Evolutionary conservation across 2,797 vertebrate genomes (phyloP), one percentile per base, ranked within the genome.

Genomic region (Podarcis lilfordi): DNA sequence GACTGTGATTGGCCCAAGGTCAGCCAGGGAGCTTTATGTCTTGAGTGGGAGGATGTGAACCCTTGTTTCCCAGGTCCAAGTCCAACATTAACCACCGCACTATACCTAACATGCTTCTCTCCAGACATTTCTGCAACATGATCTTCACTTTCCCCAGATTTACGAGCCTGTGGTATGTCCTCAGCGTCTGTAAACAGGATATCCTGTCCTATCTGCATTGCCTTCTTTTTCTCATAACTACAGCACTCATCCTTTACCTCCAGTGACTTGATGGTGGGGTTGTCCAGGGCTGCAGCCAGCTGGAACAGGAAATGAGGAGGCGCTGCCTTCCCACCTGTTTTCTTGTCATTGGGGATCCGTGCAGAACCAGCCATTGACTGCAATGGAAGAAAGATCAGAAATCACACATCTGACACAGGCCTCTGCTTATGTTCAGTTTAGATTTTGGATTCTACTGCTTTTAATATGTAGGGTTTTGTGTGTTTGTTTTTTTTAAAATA

Each of bases 211-310:
- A 4, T 8, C 45, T 80, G 50, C 69, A 40, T n/a, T 21, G 45
- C 35, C 81, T 11, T 29, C 11, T 4, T 43, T 35, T 50, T 25
- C 29, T 43, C 32, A n/a, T 69, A 40, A 29, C 50, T 55, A 27
- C 5, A 17, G 35, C 55, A 32, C 10, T 75, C 40, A 75, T 80
- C 17, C 21, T 81, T 85, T 89, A 89, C 88, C 88, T 89, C 83
- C 59, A 89, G 78, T n/a, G 88, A 89, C 27, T 82, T 89, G 71
- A 89, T 32, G 2, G 27, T 76, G 11, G 88, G 43, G 25, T 89
- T 89, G 27, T 89, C 88, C 61, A 89, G 74, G 23, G 61, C 88
- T 76, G 84, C 84, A 25, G 88, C 71, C 59, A 89, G 43, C 79
- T 89, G 88, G 59, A 76, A 37, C 8, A 86, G 84, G 45, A 89